Evolutionary conservation across 2,113 vertebrate species (phyloP), one percentile per base, ranked within the genome.

Genomic region (Malurus elegans): DNA sequence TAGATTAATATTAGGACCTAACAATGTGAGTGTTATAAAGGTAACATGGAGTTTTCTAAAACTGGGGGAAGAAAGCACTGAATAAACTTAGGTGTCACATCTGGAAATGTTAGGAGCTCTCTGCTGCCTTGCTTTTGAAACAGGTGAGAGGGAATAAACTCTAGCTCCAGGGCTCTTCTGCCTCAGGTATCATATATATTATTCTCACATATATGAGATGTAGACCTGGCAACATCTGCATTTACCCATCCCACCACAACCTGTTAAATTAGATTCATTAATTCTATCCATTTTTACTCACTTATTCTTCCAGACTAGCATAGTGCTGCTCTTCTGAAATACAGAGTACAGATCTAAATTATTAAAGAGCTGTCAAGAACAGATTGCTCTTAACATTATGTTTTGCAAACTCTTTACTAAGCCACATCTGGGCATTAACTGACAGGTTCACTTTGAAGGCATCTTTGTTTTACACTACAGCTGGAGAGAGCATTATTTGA

Each of bases 231-330:
- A 90, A 56, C 3, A 20, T 26, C 29, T 19, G 3, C 3, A 23
- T 70, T 84, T 83, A 56, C 9, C 4, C 17, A 36, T 5, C 2
- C 1, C 3, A 2, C 4, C 3, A 0, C 2, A 44, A 42, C 34
- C 26, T 11, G 4, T 36, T 12, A 66, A 44, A 79, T 58, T 54
- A 54, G 1, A 47, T 75, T 80, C 0, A 57, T 65, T 60, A 87
- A 25, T 84, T 81, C 38, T 14, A 62, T 18, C 10, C 13, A 38
- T 47, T 90, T 92, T 88, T 7, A 32, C 3, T 48, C 31, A 47
- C 15, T 40, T 9, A 31, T 72, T 64, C n/a, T 66, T 23, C 64
- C 23, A 69, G 18, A 26, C 8, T 38, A 29, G 7, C 1, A 44
- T 10, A 28, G 3, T 56, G 20, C 25, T 54, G 6, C 21, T 87